These are phyloP conservation scores for Centrocercus urophasianus DNA, from an alignment of 2,113 vertebrate species.

Conservation along the genomic window DNA sequence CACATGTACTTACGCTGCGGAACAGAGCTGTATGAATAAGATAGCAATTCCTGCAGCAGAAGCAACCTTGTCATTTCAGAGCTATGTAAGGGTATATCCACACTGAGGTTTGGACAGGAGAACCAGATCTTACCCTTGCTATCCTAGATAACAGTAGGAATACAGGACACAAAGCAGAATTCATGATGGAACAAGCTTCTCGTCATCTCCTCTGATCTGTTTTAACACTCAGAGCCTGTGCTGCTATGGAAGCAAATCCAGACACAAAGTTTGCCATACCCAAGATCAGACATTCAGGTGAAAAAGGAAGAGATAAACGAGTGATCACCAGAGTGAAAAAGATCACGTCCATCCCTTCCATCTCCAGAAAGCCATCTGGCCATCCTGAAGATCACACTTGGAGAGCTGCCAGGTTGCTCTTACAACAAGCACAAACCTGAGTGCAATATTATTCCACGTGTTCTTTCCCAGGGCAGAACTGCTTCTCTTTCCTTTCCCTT, in stretches of 20 bases:
- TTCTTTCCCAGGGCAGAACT: not conserved
- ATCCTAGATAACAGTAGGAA: not conserved
- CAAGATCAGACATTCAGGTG: not conserved
- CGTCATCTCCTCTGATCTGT: not conserved
- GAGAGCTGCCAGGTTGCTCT: not conserved
- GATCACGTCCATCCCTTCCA: not conserved
- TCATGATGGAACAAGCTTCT: accelerated
- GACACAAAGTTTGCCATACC: not conserved
- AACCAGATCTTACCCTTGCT: not conserved
- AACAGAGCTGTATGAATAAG: not conserved
- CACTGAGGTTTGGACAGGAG: not conserved
- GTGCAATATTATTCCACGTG: not conserved
- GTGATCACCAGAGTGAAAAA: not conserved
- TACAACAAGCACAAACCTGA: not conserved
- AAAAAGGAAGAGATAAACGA: not conserved
- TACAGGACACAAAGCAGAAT: not conserved
- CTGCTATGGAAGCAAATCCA: not conserved
- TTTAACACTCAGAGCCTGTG: not conserved
- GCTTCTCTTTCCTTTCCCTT: not conserved
- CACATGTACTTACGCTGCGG: not conserved
- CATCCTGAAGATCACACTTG: not conserved
- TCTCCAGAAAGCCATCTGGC: not conserved
- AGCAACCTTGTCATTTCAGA: not conserved
- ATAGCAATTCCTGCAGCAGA: not conserved
- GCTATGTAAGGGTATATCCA: not conserved